These are phyloP conservation scores for Oryzias javanicus DNA, from an alignment of 2,113 vertebrate species.

Conservation along the genomic window DNA sequence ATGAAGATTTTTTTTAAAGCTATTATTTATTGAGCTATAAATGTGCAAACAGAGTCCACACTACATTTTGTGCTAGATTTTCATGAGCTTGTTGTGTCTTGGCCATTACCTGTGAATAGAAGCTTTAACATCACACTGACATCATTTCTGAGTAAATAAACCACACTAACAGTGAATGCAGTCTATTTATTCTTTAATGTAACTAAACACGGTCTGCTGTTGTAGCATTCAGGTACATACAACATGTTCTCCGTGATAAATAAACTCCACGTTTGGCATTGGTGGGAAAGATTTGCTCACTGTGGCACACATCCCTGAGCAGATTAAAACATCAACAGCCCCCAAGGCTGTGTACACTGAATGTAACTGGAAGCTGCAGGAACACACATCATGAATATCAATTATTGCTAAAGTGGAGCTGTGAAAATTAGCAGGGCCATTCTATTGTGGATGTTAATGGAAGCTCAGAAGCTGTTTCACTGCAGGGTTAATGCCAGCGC, in stretches of 20 bases:
- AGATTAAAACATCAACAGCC: conserved; percentile 40
- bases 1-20: too few relatives aligned
- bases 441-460: conserved; percentile 63
- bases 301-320: conserved; percentile 26
- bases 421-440: conserved; percentile 56
- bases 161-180: too few relatives aligned
- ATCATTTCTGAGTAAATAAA: too few relatives aligned
- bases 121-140: too few relatives aligned
- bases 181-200: too few relatives aligned
- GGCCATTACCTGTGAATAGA: too few relatives aligned
- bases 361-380: conserved; percentile 48
- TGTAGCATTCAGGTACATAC: too few relatives aligned
- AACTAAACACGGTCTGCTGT: too few relatives aligned
- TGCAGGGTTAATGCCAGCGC: conserved; percentile 40
- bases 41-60: too few relatives aligned
- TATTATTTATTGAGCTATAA: too few relatives aligned
- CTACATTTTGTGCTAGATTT: too few relatives aligned
- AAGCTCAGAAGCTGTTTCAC: conserved; percentile 52
- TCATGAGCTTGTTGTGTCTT: too few relatives aligned
- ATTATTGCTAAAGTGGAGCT: conserved; percentile 69
- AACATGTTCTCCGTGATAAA: background rate
- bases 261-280: background rate
- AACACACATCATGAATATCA: conserved; percentile 72
- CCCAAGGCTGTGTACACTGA: conserved; percentile 37
- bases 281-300: conserved; percentile 24